phyloP scores from a whole-genome alignment of 2,797 vertebrate genomes.

The Brachyrhaphis roseni region DNA sequence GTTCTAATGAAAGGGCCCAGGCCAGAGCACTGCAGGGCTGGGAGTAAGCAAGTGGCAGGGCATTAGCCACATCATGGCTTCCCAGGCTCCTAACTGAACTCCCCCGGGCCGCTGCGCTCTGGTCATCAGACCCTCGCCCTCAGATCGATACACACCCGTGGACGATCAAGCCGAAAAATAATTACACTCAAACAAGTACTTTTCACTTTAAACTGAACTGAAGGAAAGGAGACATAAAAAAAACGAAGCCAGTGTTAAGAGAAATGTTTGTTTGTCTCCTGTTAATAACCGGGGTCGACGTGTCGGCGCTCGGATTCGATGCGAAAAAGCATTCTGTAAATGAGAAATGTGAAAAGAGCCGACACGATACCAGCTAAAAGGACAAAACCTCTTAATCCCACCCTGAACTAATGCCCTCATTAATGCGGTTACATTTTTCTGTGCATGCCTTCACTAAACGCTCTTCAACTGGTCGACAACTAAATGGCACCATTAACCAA shows the following conservation, averaged over 20 bases:
- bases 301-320: conserved; percentile 67
- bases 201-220: conserved; percentile 70
- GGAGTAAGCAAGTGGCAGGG: conserved; percentile 78
- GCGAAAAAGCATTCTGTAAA: conserved; percentile 59
- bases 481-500: conserved; percentile 79
- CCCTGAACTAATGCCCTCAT: conserved; percentile 41
- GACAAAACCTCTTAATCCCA: conserved; percentile 38
- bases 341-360: conserved; percentile 45
- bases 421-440: conserved; percentile 51
- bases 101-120: conserved; percentile 70
- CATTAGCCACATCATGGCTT: conserved; percentile 83
- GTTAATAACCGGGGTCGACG: conserved; percentile 71
- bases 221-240: conserved; percentile 36
- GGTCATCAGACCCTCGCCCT: conserved; percentile 78
- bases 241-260: conserved; percentile 55
- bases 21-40: conserved; percentile 46
- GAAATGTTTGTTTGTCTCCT: conserved; percentile 68
- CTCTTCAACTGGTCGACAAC: conserved; percentile 62
- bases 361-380: conserved; percentile 41
- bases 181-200: conserved; percentile 76
- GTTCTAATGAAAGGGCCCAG: conserved; percentile 77
- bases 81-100: conserved; percentile 75
- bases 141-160: conserved; percentile 78
- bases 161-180: conserved; percentile 82
- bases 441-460: conserved; percentile 64